Base-by-base conservation (phyloP, 2,113 vertebrate species). In the Desmodus rotundus region DNA sequence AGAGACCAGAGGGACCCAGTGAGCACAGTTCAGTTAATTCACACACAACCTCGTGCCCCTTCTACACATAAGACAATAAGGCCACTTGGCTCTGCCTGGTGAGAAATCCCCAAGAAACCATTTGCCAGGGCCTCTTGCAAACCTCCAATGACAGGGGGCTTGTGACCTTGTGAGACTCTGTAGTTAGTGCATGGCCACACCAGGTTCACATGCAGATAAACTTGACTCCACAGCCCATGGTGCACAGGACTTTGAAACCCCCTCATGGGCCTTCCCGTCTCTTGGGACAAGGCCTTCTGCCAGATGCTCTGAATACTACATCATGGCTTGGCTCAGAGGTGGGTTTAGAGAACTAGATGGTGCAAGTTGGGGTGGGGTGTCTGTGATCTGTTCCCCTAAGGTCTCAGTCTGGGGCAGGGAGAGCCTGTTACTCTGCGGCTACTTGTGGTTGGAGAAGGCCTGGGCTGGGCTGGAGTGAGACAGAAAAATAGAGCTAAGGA, bases 71-170 rank as follows among this genome's bases (percentile, higher is more conserved):
- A 33, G 38, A 38, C 50, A 45, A 12, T 43, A 61, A 95, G n/a
- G 26, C 11, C 41, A 15, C 63, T n/a, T 92, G 65, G 63, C 52
- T 81, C 84, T 43, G 38, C 31, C 83, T 58, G 54, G 70, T 73
- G 22, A 87, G 65, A 67, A 74, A 38, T 63, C 17, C 20, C 56
- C 72, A 36, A 43, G 61, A 73, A 92, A 41, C 24, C 28, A 81
- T 58, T 76, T 56, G 56, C 63, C 63, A 80, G n/a, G 7, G 47
- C 20, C 86, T 93, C 26, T 70, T 86, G 67, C 26, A 94, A 94
- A 72, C 26, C 28, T 52, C 50, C 61, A 58, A 4, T 4, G 33
- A 80, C 12, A 4, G 43, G 4, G 38, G 54, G 47, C 36, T 86
- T 58, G 47, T 10, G 6, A 56, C 26, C 19, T 8, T 50, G 11